Conservation (phyloP, 2,888 invertebrate species). For the Proisotoma minuta region DNA sequence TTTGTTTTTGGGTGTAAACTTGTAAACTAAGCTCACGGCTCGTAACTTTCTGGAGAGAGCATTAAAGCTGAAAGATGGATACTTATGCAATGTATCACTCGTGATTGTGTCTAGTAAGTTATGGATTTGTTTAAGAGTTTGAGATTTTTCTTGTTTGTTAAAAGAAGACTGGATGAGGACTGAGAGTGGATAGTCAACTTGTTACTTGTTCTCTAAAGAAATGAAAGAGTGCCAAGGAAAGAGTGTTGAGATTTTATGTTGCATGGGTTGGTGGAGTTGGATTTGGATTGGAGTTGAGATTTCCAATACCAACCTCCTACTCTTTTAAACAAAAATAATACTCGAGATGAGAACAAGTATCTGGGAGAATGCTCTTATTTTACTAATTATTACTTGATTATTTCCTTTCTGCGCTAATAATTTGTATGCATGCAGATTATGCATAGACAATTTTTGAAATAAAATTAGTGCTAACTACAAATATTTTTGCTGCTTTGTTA, state of each 20-base stretch:
- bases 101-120: too few relatives aligned
- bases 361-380: too few relatives aligned
- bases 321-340: too few relatives aligned
- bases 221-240: not conserved
- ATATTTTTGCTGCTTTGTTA: too few relatives aligned
- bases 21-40: not conserved
- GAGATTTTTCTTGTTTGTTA: not conserved
- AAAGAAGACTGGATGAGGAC: not conserved
- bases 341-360: too few relatives aligned
- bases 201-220: slow-evolving; percentile 2
- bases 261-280: not conserved
- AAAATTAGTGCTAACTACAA: too few relatives aligned
- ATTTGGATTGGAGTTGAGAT: slow-evolving; percentile 2
- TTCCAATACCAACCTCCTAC: not conserved
- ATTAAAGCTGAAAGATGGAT: too few relatives aligned
- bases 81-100: too few relatives aligned
- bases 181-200: slow-evolving; percentile 17
- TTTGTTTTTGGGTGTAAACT: not conserved
- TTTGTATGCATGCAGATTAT: too few relatives aligned
- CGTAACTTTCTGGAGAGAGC: not conserved
- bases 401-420: too few relatives aligned
- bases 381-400: too few relatives aligned
- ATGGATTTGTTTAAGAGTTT: not conserved
- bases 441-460: too few relatives aligned
- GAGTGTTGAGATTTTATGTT: not conserved